These are phyloP conservation scores for Coptodon rendalli DNA, from an alignment of 2,113 vertebrate species.

Conservation along the genomic window DNA sequence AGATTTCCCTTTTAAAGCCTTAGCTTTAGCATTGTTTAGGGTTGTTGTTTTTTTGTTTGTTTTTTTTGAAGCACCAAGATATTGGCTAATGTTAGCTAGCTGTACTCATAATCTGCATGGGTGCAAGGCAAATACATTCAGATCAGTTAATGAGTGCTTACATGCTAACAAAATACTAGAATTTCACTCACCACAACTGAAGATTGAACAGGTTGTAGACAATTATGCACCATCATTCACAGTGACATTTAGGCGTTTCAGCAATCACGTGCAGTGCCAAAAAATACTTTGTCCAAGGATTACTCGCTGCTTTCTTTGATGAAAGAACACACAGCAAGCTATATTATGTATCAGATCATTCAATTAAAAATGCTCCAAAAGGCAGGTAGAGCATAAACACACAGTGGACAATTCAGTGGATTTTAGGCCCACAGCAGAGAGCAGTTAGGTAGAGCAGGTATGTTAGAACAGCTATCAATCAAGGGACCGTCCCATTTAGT, in stretches of 20 bases:
- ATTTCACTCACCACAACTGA: not conserved
- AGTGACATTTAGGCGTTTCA: conserved; percentile 34
- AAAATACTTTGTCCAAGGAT: conserved; percentile 32
- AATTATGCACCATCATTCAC: conserved; percentile 29
- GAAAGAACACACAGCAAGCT: not conserved
- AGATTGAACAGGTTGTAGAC: not conserved
- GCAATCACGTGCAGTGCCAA: conserved; percentile 28
- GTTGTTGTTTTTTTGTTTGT: no score
- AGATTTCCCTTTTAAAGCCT: not conserved
- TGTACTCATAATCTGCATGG: not conserved
- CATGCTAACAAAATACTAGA: not conserved
- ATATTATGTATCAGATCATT: not conserved
- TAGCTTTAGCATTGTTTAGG: not conserved
- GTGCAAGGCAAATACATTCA: not conserved
- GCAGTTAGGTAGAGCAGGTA: not conserved
- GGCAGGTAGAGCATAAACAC: not conserved
- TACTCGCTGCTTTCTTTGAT: conserved; percentile 43
- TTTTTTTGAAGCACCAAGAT: not conserved
- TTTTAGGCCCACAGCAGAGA: not conserved
- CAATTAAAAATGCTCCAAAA: not conserved
- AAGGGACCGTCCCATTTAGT: not conserved
- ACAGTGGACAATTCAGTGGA: no score
- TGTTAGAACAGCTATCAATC: not conserved
- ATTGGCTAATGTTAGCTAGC: not conserved
- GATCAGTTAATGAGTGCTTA: not conserved